Base-by-base conservation (phyloP, 2,888 invertebrate genomes). In the Tetrapedia diversipes region DNA sequence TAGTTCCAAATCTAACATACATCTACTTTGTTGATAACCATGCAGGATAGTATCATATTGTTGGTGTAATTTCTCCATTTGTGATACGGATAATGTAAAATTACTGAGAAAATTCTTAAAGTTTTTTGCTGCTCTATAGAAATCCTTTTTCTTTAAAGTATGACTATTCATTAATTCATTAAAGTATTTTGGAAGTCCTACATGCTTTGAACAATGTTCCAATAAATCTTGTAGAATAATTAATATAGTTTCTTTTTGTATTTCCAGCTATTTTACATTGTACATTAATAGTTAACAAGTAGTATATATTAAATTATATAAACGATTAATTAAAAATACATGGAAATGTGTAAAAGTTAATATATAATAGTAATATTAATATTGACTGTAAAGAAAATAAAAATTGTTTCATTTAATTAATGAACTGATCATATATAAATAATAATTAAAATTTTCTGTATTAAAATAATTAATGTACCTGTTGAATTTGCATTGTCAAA, bases 11-110 rank as follows among this genome's bases (percentile, higher is more conserved):
- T 86, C 81, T 59, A 87, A 64, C 19, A 80, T 59, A 39, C 71
- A 74, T 71, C 85, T 77, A 60, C 84, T 87, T 27, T 80, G 63
- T 24, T 83, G 86, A 76, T 84, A 86, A 8, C 83, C 82, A 19
- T 77, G 71, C 51, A 86, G 53, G 61, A 87, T 87, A 2, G 39
- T 47, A 16, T 85, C 79, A 41, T 86, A 86, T 63, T 87, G 87
- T 8, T 75, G 59, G 47, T 79, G 82, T 49, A 87, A 59, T 59
- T 87, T 87, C 37, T 86, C 78, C 75, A 88, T 79, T 74, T 87
- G 87, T 1, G 77, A 66, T 0, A 77, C 8, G 19, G 83, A 83
- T 27, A 87, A 70, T 66, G 74, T 84, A 1, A 82, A 72, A 29
- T 73, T 72, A 16, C 80, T 72, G n/a, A 87, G 72, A 49, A 86